Evolutionary conservation across 1,140 invertebrate genomes (phyloP).

Genomic region (Drosophila bifasciata): DNA sequence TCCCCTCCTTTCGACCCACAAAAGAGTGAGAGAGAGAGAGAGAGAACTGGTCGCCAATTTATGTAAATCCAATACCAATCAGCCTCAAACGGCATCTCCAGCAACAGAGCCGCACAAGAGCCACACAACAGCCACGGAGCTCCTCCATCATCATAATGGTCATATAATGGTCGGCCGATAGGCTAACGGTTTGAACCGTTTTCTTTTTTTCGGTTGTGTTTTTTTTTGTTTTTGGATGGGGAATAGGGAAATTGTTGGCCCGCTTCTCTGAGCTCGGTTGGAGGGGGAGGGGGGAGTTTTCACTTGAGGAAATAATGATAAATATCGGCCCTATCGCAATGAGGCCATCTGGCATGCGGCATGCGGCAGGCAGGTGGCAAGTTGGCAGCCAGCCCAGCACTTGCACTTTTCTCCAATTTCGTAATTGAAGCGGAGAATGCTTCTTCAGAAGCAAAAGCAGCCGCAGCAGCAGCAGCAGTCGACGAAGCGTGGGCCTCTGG

Average conservation of each 20-base stretch:
- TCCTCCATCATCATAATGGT: constrained; percentile 45
- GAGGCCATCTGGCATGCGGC: constrained; percentile 56
- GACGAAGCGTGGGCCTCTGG: constrained; percentile 69
- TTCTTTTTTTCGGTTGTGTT: constrained; percentile 17
- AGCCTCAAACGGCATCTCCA: constrained; percentile 53
- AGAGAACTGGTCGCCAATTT: constrained; percentile 70
- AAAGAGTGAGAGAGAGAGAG: background rate
- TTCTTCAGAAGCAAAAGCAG: constrained; percentile 9
- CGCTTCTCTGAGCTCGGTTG: background rate
- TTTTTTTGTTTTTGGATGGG: background rate
- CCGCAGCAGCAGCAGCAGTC: constrained; percentile 28
- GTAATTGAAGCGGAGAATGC: constrained; percentile 49
- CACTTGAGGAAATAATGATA: constrained; percentile 25
- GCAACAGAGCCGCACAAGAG: constrained; percentile 15
- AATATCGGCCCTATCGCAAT: constrained; percentile 59
- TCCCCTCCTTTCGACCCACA: no score
- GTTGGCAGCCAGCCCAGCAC: constrained; percentile 37
- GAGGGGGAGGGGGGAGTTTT: constrained; percentile 48
- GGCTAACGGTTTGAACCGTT: constrained; percentile 66
- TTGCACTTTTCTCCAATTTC: constrained; percentile 70
- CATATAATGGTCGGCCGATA: constrained; percentile 58
- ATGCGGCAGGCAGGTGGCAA: background rate
- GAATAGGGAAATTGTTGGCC: constrained; percentile 16
- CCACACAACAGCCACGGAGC: background rate
- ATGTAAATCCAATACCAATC: constrained; percentile 81